A percentile compares a stretch with the other conserved stretches of the same genome.
phyloP scores from a whole-genome alignment of 2,113 vertebrate species.

The Balaeniceps rex region DNA sequence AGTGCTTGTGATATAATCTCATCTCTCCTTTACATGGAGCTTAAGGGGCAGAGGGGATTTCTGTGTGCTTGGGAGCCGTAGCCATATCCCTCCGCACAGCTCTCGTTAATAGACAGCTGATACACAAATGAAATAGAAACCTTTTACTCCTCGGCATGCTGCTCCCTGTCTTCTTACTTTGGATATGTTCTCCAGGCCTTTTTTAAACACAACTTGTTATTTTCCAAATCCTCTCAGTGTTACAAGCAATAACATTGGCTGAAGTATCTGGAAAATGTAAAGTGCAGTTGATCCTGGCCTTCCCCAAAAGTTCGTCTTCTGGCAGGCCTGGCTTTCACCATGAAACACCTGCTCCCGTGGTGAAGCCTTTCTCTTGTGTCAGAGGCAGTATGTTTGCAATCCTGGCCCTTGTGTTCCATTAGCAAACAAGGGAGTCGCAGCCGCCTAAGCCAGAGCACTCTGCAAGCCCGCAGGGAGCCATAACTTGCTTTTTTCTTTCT shows the following conservation, averaged over 20 bases:
- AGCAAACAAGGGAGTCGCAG: not conserved
- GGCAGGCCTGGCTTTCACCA: not conserved
- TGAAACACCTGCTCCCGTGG: not conserved
- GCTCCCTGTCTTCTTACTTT: not conserved
- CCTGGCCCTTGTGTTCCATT: not conserved
- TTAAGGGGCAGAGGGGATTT: not conserved
- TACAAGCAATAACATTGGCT: not conserved
- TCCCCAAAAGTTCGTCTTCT: not conserved
- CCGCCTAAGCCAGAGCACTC: not conserved
- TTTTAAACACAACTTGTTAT: not conserved
- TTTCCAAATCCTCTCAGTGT: not conserved
- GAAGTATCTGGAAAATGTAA: not conserved
- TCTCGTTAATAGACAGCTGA: not conserved
- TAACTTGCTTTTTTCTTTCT: not conserved
- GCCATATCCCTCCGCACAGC: not conserved
- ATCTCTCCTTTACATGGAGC: not conserved
- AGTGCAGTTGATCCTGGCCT: not conserved
- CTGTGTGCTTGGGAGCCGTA: not conserved
- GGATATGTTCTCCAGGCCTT: not conserved
- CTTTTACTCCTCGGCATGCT: not conserved
- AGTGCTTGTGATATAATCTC: not conserved
- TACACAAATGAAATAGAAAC: not conserved
- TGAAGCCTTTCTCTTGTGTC: not conserved
- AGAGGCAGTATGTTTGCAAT: not conserved
- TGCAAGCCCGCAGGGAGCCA: not conserved